Percentiles rank a stretch among this genome's conserved stretches.
Evolutionary conservation across 1,140 invertebrate genomes (phyloP).

Genomic region (Brachionus koreanus): DNA sequence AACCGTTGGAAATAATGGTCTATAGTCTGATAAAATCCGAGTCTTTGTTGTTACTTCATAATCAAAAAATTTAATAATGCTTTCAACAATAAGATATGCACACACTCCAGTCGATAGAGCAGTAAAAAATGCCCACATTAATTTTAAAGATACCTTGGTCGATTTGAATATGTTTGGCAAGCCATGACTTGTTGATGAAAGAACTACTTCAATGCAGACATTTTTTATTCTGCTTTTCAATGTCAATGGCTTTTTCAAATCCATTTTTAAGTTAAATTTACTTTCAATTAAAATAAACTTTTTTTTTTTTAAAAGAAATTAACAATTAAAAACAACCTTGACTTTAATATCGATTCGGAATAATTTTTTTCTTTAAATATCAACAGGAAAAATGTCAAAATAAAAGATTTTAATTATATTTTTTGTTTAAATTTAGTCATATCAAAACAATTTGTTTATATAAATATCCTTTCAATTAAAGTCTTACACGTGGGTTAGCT

Average conservation of each 20-base stretch:
- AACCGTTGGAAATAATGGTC: conserved; percentile 1
- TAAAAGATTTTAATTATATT: too few relatives aligned
- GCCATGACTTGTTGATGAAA: conserved; percentile 16
- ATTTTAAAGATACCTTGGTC: neutral
- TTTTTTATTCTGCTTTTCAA: neutral
- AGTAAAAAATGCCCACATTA: conserved; percentile 4
- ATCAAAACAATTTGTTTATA: too few relatives aligned
- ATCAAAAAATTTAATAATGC: neutral
- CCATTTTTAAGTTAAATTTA: neutral
- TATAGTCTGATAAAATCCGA: neutral
- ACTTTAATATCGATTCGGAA: too few relatives aligned
- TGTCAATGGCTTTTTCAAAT: neutral
- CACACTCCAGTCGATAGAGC: neutral
- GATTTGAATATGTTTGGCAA: neutral
- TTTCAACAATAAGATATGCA: neutral
- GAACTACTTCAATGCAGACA: neutral
- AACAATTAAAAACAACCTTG: neutral
- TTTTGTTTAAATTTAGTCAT: too few relatives aligned
- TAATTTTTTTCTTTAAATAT: too few relatives aligned
- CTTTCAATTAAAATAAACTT: neutral
- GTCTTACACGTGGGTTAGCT: too few relatives aligned
- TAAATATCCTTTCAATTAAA: too few relatives aligned
- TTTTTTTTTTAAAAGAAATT: neutral
- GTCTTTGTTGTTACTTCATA: conserved; percentile 13
- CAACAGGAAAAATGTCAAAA: too few relatives aligned